Conservation (phyloP, 2,888 invertebrate species). For the Orthosia cruda region DNA sequence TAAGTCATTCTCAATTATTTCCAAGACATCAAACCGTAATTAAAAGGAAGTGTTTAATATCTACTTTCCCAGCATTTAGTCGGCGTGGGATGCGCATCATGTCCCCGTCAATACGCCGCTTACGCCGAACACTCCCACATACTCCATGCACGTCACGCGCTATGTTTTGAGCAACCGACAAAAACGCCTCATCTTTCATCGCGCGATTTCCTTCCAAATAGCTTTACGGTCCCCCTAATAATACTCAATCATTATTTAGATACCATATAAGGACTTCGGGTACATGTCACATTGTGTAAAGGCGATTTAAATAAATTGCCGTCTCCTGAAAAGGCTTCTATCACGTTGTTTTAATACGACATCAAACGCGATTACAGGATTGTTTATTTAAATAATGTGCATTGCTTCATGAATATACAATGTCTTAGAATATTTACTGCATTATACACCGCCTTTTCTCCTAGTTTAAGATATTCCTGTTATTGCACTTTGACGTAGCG, state of each 20-base stretch:
- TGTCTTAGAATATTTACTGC: slow-evolving; percentile 54
- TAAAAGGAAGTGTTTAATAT: neutral
- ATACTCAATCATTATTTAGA: slow-evolving; percentile 78
- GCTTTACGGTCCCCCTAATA: slow-evolving; percentile 79
- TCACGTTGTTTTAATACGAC: slow-evolving; percentile 23
- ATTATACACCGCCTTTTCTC: slow-evolving; percentile 53
- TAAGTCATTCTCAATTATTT: neutral
- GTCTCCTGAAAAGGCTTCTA: slow-evolving; percentile 2
- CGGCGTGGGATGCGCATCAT: slow-evolving; percentile 51
- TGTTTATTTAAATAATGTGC: slow-evolving; percentile 33
- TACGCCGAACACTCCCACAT: slow-evolving; percentile 73
- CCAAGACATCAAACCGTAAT: neutral
- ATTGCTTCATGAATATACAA: slow-evolving; percentile 24
- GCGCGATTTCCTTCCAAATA: slow-evolving; percentile 81
- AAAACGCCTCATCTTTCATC: slow-evolving; percentile 83
- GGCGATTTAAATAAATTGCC: slow-evolving; percentile 38
- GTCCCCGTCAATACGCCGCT: slow-evolving; percentile 76
- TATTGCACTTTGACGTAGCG: slow-evolving; percentile 87
- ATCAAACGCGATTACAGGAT: slow-evolving; percentile 19
- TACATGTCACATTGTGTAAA: slow-evolving; percentile 20
- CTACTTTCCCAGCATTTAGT: neutral
- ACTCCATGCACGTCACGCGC: slow-evolving; percentile 82
- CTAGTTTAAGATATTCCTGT: slow-evolving; percentile 80
- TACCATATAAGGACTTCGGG: slow-evolving; percentile 21
- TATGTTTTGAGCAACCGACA: slow-evolving; percentile 79